A percentile compares a stretch with the other conserved stretches of the same genome.
phyloP scores from a whole-genome alignment of 2,888 invertebrate species.

The Zygogramma bicolorata region DNA sequence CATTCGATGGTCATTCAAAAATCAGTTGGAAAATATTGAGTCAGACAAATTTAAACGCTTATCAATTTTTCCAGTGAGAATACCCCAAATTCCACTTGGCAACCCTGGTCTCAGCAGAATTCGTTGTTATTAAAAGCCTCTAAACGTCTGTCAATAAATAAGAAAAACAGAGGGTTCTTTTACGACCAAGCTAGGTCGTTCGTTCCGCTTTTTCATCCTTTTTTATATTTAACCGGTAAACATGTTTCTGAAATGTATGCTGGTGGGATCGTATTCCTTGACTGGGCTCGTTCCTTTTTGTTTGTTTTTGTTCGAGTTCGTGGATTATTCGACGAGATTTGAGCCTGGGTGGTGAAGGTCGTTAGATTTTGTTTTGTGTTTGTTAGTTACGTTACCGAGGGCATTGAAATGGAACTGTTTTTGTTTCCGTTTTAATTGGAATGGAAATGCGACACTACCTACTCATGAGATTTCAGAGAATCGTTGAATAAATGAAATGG shows the following conservation, averaged over 20 bases:
- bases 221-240: neutral
- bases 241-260: constrained; percentile 11
- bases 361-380: neutral
- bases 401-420: no score
- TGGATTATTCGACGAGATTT: neutral
- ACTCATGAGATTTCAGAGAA: no score
- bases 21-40: no score
- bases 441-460: no score
- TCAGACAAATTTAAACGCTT: no score
- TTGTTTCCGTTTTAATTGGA: no score
- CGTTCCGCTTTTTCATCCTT: neutral
- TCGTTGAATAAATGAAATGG: no score
- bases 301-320: neutral
- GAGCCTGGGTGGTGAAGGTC: neutral
- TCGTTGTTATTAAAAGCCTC: constrained; percentile 1
- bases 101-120: constrained; percentile 7
- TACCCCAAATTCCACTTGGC: no score
- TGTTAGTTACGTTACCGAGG: no score
- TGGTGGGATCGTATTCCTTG: neutral
- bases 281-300: neutral
- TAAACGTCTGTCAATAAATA: constrained; percentile 12
- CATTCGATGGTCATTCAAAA: no score
- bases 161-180: constrained; percentile 7
- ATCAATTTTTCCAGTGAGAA: no score
- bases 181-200: constrained; percentile 2